Base-by-base conservation (phyloP, 2,113 vertebrate genomes). In the Ptychochromis oligacanthus region DNA sequence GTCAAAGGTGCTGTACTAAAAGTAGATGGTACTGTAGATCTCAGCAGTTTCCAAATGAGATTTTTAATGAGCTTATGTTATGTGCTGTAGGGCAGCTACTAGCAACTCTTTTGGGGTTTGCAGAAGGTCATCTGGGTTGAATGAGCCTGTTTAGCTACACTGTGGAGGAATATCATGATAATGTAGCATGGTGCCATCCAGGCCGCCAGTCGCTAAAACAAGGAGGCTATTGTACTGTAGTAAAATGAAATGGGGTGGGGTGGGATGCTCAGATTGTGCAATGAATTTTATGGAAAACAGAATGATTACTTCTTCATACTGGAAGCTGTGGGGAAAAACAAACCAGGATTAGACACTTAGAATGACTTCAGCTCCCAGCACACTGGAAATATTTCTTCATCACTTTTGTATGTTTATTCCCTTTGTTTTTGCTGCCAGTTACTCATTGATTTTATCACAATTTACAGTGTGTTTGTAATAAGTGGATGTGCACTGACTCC, bases 161-260 rank as follows among this genome's bases (percentile, higher is more conserved):
- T 92, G 90, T 93, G 89, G 75, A 87, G 83, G 86, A 95, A 93
- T 94, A 95, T 95, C 93, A 94, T 90, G 93, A 93, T 93, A 94
- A 92, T 93, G 90, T 92, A 89, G 88, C 93, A 89, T 90, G 89
- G 94, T 93, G 92, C 89, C 92, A 92, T 93, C 93, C 92, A 92
- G 92, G 87, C 92, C 78, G 36, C 88, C 77, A 84, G 89, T 81
- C 91, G 86, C 83, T 67, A 85, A 93, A 93, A 96, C 94, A 96
- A 95, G 90, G 92, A 92, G 86, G 46, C 91, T 92, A 93, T 95
- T 95, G 94, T 95, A 93, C 94, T 95, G 93, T 95, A 80, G 88
- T 91, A 28, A 88, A 87, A 80, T 92, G 82, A 86, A 88, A 88
- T 75, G 78, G 93, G 89, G 89, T 90, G 92, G 92, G 90, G 86